Base-by-base conservation (phyloP, 2,888 invertebrate species). In the Gastrophysa polygoni region DNA sequence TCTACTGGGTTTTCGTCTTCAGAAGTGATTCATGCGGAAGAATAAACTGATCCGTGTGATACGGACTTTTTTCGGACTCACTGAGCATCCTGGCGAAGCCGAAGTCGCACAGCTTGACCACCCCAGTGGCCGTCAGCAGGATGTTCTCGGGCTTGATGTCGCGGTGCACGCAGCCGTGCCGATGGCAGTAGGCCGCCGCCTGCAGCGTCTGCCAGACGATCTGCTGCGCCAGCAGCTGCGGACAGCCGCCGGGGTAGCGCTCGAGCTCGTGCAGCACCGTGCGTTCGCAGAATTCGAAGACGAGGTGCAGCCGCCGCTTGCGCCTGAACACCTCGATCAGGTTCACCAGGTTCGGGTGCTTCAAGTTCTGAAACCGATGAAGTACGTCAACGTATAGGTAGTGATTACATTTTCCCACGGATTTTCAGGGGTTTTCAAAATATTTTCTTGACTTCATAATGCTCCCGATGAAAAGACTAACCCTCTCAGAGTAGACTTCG, bases 61-160 rank as follows among this genome's bases (percentile, higher is more conserved):
- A n/a, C n/a, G n/a, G n/a, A n/a, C n/a, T n/a, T n/a, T n/a, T n/a
- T n/a, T n/a, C n/a, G n/a, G n/a, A 78, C 83, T 82, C 83, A 90
- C 93, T 93, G 77, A 99, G 87, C 87, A 97, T 92, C 75, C 99
- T 87, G 0, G 99, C 99, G 82, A 99, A 99, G 54, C 99, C 99
- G 82, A 99, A 99, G 83, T 99, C 98, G 80, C 96, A 99, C 1
- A 99, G 85, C 82, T 99, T 99, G 65, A 99, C 96, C 57, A 96
- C 92, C 0, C 97, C 97, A 65, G 91, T 91, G 58, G 89, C 87
- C 11, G 96, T 98, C 59, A 99, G 88, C 56, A 99, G 85, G 65
- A 99, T 98, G 82, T 99, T 99, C 84, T 99, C 99, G 0, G 99
- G 99, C 81, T 99, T 99, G 44, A 99, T 96, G 80, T 99, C 98